Evolutionary conservation across 1,140 invertebrate species (phyloP), one percentile per base, ranked within the genome.

Genomic region (Agraylea sexmaculata): DNA sequence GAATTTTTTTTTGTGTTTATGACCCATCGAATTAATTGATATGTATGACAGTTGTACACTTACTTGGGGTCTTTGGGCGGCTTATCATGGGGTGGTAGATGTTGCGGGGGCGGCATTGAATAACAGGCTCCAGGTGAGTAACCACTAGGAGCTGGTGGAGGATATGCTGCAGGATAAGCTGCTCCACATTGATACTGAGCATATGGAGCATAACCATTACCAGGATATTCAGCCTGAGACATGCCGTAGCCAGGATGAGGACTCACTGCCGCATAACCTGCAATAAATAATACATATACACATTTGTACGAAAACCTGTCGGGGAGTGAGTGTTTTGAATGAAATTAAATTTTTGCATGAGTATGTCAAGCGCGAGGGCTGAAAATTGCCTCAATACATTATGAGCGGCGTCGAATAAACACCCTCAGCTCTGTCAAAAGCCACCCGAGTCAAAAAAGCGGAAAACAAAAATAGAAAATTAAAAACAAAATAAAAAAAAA

Each of bases 231-330:
- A 0, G 80, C 73, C 48, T 83, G 78, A 2, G 74, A 75, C 68
- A 85, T 83, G 1, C 80, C 80, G 55, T 87, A 87, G 1, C 82
- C 80, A 3, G 82, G 82, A 62, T 86, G 83, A 1, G 83, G 83
- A 57, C 82, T 86, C 59, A 82, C 78, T 11, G 78, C 76, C 28
- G 77, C 77, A 53, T 87, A 87, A 38, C 80, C 83, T 84, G 57
- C 3, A 46, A 45, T 20, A 19, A 39, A 31, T 4, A 23, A 23
- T 4, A 7, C 19, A 16, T n/a, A 25, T 7, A 27, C 12, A 21
- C 11, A 13, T n/a, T 16, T n/a, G 15, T 18, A 37, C 4, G 35
- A 6, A 10, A 25, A 10, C 16, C 31, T 25, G 17, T 44, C 10
- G n/a, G 2, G 16, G 25, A 2, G 10, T 17, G n/a, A n/a, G n/a